Evolutionary conservation across 2,888 invertebrate species (phyloP), one percentile per base, ranked within the genome.

Genomic region (Chirona hameri): DNA sequence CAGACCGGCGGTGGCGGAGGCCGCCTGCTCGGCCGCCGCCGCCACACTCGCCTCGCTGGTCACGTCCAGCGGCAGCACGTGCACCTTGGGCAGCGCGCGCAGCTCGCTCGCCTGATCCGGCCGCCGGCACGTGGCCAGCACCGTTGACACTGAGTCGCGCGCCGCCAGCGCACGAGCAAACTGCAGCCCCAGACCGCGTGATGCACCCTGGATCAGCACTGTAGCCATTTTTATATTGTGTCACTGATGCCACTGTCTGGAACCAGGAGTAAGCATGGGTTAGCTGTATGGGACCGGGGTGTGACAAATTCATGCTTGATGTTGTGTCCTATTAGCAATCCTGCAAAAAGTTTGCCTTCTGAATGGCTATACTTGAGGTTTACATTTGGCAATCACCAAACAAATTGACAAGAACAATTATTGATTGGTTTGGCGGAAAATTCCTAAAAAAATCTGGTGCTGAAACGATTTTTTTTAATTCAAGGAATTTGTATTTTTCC

Each of bases 151-250:
- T 18, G 80, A 72, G n/a, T 81, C 48, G 21, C 83, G 60, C n/a
- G 81, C 55, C 15, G 83, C 83, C 27, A 85, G 81, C 24, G 83
- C 82, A 21, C 82, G 83, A 29, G 80, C 83, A 65, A 85, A 85
- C 82, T 84, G 84, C 12, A 85, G 83, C 57, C 85, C 85, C 72
- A 85, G 82, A 9, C 85, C 85, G 29, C 84, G 79, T 48, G 83
- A 83, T 18, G 84, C 85, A 12, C 85, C 85, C 81, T 85, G 85
- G 79, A 85, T 82, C n/a, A 85, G 81, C 39, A 81, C 84, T 24
- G 81, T 81, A 0, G 81, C 72, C 83, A 83, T 84, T 29, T 27
- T 29, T 27, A 27, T 7, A 60, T 60, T 15, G n/a, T 52, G 52
- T 52, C 7, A 52, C 52, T 52, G 39, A 39, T 39, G 39, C 52